Conservation (phyloP, 1,140 invertebrate species). For the Lycorma delicatula region DNA sequence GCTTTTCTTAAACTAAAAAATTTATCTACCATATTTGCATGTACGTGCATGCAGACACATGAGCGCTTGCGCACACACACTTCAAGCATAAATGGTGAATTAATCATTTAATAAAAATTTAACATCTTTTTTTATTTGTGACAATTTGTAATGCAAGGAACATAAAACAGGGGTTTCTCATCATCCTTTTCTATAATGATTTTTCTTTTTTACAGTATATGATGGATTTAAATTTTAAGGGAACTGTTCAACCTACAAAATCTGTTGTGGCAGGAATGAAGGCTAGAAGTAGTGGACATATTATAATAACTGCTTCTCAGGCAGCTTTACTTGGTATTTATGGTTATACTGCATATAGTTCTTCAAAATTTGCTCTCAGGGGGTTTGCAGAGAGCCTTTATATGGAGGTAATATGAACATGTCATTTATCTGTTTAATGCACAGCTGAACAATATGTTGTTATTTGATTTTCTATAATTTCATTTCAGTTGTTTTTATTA, state of each 20-base stretch:
- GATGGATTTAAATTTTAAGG: conserved; percentile 63
- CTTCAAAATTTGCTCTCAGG: conserved; percentile 88
- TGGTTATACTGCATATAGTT: conserved; percentile 86
- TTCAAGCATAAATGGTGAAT: no score
- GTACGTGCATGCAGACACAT: no score
- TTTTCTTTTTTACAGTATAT: conserved; percentile 38
- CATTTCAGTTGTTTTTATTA: not conserved
- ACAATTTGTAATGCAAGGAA: no score
- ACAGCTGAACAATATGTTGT: not conserved
- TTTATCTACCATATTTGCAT: no score
- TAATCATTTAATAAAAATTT: no score
- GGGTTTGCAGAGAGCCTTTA: conserved; percentile 88
- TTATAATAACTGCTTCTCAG: conserved; percentile 82
- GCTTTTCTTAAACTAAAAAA: no score
- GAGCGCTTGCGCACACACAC: no score
- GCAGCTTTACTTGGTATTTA: conserved; percentile 84
- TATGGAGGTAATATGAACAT: conserved; percentile 66
- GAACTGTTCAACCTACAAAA: conserved; percentile 59
- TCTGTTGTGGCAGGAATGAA: conserved; percentile 64
- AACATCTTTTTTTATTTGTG: no score
- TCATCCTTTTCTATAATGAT: conserved; percentile 10
- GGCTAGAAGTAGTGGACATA: conserved; percentile 55
- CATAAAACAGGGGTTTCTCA: no score
- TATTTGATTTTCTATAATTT: not conserved
- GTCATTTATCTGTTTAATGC: not conserved